Conservation (phyloP, 2,888 invertebrate species). For the Idaea straminata region DNA sequence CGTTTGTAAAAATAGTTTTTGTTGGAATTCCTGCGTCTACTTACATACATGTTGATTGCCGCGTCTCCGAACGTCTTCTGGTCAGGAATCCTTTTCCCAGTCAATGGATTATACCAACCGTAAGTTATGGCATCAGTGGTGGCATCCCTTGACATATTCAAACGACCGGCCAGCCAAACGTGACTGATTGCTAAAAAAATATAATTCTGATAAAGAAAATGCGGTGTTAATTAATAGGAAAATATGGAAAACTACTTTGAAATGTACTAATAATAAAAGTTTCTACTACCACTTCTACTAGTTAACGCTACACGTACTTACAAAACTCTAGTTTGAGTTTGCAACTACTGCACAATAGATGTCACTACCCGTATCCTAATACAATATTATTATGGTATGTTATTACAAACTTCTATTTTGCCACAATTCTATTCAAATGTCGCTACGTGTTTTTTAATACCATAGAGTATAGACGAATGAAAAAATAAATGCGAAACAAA, state of each 20-base stretch:
- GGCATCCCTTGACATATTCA: slow-evolving; percentile 60
- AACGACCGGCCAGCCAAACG: slow-evolving; percentile 66
- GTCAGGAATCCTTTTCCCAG: slow-evolving; percentile 51
- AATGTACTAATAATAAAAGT: background rate
- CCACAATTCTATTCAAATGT: no score
- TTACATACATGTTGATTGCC: slow-evolving; percentile 36
- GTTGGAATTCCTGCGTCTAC: slow-evolving; percentile 17
- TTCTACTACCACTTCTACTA: background rate
- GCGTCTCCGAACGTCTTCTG: slow-evolving; percentile 36
- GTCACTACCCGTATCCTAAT: slow-evolving; percentile 29
- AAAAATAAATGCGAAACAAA: slow-evolving; percentile 39
- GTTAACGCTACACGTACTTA: no score
- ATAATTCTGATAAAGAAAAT: background rate
- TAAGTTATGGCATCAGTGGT: slow-evolving; percentile 42
- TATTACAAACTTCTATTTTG: no score
- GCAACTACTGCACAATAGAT: slow-evolving; percentile 23
- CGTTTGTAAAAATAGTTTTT: no score
- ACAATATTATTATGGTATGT: background rate
- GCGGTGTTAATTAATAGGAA: no score
- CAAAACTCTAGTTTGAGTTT: no score
- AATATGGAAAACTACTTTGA: background rate
- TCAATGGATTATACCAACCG: slow-evolving; percentile 58
- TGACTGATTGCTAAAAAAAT: slow-evolving; percentile 58
- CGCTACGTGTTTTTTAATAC: no score
- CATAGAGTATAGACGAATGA: background rate